phyloP scores from a whole-genome alignment of 2,888 invertebrate species.

The Steinernema carpocapsae region DNA sequence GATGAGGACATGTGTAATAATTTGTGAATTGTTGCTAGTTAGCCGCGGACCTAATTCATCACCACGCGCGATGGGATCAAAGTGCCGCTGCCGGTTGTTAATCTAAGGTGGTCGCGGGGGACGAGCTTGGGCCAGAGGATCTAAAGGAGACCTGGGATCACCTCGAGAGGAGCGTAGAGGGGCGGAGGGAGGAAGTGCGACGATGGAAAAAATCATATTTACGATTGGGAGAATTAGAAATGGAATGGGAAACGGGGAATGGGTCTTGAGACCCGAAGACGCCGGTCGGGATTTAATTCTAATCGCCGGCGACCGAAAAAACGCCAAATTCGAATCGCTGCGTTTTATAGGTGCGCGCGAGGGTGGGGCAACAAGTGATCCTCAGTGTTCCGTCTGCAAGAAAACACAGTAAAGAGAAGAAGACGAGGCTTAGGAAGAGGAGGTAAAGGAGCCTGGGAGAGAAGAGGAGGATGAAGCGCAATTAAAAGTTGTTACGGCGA shows the following conservation, averaged over 20 bases:
- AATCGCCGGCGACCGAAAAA: constrained; percentile 23
- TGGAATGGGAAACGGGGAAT: constrained; percentile 17
- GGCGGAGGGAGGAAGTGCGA: constrained; percentile 23
- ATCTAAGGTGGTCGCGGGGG: neutral
- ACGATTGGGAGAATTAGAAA: constrained; percentile 25
- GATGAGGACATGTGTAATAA: constrained; percentile 17
- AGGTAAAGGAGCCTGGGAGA: neutral
- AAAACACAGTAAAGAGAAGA: neutral
- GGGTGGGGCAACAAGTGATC: neutral
- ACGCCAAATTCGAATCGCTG: neutral
- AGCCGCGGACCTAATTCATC: constrained; percentile 8
- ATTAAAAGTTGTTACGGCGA: too few species aligned
- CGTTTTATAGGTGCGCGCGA: constrained; percentile 28
- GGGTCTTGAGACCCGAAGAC: constrained; percentile 9
- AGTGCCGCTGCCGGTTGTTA: constrained; percentile 11
- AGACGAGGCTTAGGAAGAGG: neutral
- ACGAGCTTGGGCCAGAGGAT: too few species aligned
- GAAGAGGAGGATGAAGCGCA: too few species aligned
- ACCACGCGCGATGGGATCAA: constrained; percentile 31
- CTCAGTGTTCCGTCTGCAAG: neutral
- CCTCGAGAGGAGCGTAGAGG: neutral
- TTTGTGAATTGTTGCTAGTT: constrained; percentile 28
- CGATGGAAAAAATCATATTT: constrained; percentile 32
- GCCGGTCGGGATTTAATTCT: neutral
- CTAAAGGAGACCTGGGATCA: too few species aligned